Conservation (phyloP, 2,113 vertebrate genomes). For the Nipponia nippon region DNA sequence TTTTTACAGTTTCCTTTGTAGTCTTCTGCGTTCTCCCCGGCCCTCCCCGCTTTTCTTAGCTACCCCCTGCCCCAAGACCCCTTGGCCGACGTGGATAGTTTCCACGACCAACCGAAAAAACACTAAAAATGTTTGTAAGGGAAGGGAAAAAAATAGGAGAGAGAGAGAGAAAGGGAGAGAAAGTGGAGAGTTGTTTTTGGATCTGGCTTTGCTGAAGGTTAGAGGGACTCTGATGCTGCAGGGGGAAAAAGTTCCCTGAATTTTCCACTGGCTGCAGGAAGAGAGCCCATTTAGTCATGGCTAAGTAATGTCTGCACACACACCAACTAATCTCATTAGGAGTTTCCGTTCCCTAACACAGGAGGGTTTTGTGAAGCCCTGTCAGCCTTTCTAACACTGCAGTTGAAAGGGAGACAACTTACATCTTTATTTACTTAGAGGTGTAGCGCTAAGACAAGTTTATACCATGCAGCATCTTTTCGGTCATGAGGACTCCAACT, state of each 20-base stretch:
- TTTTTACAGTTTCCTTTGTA: conserved; percentile 80
- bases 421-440: conserved; percentile 73
- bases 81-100: conserved; percentile 22
- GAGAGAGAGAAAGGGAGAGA: conserved; percentile 42
- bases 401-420: conserved; percentile 66
- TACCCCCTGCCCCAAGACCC: not conserved
- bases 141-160: not conserved
- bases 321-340: conserved; percentile 97
- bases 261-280: conserved; percentile 94
- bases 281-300: conserved; percentile 92
- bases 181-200: conserved; percentile 77
- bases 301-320: conserved; percentile 96
- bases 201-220: conserved; percentile 78
- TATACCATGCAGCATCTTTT: conserved; percentile 33
- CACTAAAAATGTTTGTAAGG: conserved; percentile 2
- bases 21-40: conserved; percentile 53
- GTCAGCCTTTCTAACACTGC: conserved; percentile 66
- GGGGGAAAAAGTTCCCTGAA: conserved; percentile 83
- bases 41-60: not conserved
- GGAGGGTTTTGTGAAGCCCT: conserved; percentile 85
- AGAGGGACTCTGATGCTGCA: conserved; percentile 80
- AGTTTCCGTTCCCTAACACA: conserved; percentile 93
- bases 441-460: not conserved
- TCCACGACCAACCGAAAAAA: not conserved
- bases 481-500: not conserved